These are phyloP conservation scores for Lasiurus cinereus DNA, from an alignment of 2,113 vertebrate species.

Conservation along the genomic window DNA sequence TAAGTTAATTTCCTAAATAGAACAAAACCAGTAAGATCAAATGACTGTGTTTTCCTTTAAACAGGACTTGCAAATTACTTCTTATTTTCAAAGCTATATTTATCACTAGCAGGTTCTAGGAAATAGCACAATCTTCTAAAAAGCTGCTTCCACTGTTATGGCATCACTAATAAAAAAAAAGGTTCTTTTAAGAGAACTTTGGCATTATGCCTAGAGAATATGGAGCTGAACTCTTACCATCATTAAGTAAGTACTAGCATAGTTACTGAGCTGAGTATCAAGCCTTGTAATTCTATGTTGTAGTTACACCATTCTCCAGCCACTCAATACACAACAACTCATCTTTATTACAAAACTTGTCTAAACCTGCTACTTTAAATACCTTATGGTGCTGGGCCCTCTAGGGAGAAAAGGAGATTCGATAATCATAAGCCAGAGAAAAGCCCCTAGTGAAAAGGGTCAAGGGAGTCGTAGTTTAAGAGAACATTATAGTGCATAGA, in stretches of 20 bases:
- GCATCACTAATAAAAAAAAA: constrained; percentile 84
- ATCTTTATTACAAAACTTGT: constrained; percentile 38
- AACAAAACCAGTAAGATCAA: constrained; percentile 54
- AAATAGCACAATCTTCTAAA: constrained; percentile 81
- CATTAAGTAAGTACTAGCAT: constrained; percentile 7
- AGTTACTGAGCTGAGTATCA: constrained; percentile 56
- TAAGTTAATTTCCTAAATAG: background rate
- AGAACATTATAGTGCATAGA: background rate
- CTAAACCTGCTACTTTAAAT: constrained; percentile 10
- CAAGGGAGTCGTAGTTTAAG: background rate
- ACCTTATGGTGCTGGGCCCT: background rate
- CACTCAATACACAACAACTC: background rate
- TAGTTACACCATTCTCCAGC: background rate
- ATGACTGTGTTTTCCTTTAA: constrained; percentile 71
- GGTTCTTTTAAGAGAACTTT: constrained; percentile 80
- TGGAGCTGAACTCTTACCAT: constrained; percentile 26
- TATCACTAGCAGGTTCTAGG: constrained; percentile 79
- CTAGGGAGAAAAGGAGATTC: background rate
- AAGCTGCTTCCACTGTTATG: constrained; percentile 81
- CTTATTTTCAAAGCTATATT: constrained; percentile 80
- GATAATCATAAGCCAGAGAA: background rate
- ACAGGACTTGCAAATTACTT: constrained; percentile 69
- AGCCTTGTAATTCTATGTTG: background rate
- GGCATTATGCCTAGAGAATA: constrained; percentile 45
- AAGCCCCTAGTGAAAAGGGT: background rate